Base-by-base conservation (phyloP, 2,888 invertebrate species). In the Oxystoma pomonae region DNA sequence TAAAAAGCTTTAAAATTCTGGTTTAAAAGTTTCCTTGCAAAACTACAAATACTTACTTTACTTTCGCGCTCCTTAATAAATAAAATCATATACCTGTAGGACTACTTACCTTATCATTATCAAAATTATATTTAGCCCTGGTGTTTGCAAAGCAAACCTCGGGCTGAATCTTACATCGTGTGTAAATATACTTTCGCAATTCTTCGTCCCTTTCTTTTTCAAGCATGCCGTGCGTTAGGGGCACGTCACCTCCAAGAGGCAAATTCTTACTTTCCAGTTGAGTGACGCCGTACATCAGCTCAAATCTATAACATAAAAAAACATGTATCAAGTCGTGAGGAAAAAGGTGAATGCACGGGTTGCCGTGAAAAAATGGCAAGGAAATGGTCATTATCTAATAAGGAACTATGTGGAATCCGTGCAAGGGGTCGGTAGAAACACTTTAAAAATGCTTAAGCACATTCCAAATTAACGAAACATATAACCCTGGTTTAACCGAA, bases 221-320 rank as follows among this genome's bases (percentile, higher is more conserved):
- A 66, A 88, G 77, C 75, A 94, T 83, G 16, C 93, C 93, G 67
- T 90, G 86, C 63, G 87, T 84, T 20, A 92, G 79, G 67, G 88
- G 89, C 55, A 88, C 85, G 16, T 88, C 88, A 60, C 89, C 88
- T 68, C 93, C 84, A 16, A 68, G 61, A 50, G 67, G 62, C 66
- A 90, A 84, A 75, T 92, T 89, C 76, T 90, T 90, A 72, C 90
- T 90, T 77, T 94, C 94, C 69, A 88, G 80, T 79, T 93, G 91
- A 17, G 93, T 91, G 61, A 94, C 87, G 19, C 96, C 96, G 74
- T 91, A 91, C 78, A 96, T 84, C 69, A 96, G 82, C 78, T 95
- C 94, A 78, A 91, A 94, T 73, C 92, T 92, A 78, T 58, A 77
- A 61, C 18, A 50, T 51, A 12, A 17, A 16, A 53, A 19, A 53